Evolutionary conservation across 2,888 invertebrate species (phyloP), one percentile per base, ranked within the genome.

Genomic region (Ochropleura plecta): DNA sequence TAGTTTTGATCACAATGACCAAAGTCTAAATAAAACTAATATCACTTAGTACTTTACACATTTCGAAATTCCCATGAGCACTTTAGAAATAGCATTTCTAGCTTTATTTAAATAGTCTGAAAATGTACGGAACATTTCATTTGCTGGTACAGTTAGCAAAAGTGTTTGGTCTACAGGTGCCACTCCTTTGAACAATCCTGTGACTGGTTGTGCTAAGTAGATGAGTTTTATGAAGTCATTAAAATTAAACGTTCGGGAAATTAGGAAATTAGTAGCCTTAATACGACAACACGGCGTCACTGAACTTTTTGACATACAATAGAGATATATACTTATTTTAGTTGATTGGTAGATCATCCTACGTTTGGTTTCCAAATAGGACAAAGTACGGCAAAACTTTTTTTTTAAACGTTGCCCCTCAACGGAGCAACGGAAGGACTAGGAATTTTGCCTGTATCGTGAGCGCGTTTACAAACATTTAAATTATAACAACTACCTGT

Each of bases 81-180:
- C 30, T 73, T n/a, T 40, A 59, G 53, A 46, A 65, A 78, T 55
- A 64, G 74, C 55, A 55, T 69, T 65, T 20, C 44, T 42, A 74
- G 60, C 44, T 74, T 75, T 59, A 66, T 66, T 55, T 69, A 74
- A 74, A 79, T 69, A 68, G 46, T 57, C 46, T 16, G 9, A 49
- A 57, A 48, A 67, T 67, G n/a, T 51, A 51, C 20, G 46, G 5
- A 51, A 18, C n/a, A 59, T 73, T 78, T 78, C 68, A 64, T 78
- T 63, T 70, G 18, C 10, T 40, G 9, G 63, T 70, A 76, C 40
- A 70, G 14, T 67, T 10, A 14, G 8, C 40, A 4, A 20, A 59
- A 51, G n/a, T 3, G 5, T 49, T 70, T 59, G 14, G 49, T 46
- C 0, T 8, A 18, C 8, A 7, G 40, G 48, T 40, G 5, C 57